These are phyloP conservation scores for Gymnodraco acuticeps DNA, from an alignment of 2,797 vertebrate genomes.

Conservation along the genomic window DNA sequence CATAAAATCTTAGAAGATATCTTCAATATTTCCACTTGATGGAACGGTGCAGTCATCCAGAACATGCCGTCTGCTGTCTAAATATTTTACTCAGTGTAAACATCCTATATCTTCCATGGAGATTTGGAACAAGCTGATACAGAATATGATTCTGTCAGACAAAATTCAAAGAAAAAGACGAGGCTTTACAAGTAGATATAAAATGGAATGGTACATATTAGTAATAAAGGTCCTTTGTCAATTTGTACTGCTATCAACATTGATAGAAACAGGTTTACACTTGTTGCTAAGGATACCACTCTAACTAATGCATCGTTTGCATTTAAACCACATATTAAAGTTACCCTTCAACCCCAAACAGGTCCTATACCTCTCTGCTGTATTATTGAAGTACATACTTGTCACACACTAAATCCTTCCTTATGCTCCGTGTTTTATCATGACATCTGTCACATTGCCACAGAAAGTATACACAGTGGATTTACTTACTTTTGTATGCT, in stretches of 20 bases:
- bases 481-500: neutral
- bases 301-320: neutral
- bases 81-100: conserved; percentile 12
- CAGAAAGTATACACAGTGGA: neutral
- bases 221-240: neutral
- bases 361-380: neutral
- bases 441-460: neutral
- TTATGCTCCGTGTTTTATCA: neutral
- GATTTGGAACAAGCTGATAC: conserved; percentile 14
- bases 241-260: neutral
- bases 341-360: neutral
- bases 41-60: conserved; percentile 4
- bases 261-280: neutral
- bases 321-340: neutral
- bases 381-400: neutral
- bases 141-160: conserved; percentile 26
- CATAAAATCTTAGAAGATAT: conserved; percentile 7
- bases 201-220: neutral
- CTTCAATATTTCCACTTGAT: conserved; percentile 27
- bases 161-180: neutral
- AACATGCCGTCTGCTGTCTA: neutral
- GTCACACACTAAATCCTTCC: neutral
- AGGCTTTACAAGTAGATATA: neutral
- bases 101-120: conserved; percentile 18
- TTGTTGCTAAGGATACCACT: conserved; percentile 9